These are phyloP conservation scores for Agonum fuliginosum DNA, from an alignment of 2,888 invertebrate species.

Conservation along the genomic window DNA sequence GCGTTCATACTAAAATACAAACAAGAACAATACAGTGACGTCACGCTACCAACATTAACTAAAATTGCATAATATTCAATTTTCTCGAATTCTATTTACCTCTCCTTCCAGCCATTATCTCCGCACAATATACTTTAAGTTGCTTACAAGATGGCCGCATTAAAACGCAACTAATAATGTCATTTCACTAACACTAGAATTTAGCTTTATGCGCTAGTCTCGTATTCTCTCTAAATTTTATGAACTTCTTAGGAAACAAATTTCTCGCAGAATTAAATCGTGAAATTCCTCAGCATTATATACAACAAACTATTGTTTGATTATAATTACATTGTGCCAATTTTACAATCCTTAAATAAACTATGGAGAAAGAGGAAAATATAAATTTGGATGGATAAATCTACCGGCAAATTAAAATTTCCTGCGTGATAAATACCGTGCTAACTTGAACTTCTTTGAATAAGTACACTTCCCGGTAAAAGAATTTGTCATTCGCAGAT, in stretches of 20 bases:
- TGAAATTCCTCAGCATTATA: too few species aligned
- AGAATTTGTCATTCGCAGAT: not conserved
- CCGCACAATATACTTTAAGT: not conserved
- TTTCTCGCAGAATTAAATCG: too few species aligned
- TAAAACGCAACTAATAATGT: not conserved
- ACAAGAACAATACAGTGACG: slow-evolving; percentile 4
- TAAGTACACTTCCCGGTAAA: not conserved
- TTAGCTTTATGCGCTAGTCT: not conserved
- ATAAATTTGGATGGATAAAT: too few species aligned
- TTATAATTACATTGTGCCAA: too few species aligned
- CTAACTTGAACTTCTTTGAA: not conserved
- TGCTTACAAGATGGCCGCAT: slow-evolving; percentile 2
- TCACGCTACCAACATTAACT: slow-evolving; percentile 3
- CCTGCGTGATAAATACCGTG: not conserved
- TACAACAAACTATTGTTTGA: too few species aligned
- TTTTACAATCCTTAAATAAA: too few species aligned
- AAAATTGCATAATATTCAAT: not conserved
- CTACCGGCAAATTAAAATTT: too few species aligned
- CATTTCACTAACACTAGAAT: not conserved
- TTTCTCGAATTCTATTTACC: slow-evolving; percentile 9
- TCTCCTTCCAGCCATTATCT: not conserved
- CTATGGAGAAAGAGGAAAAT: too few species aligned
- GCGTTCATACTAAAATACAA: slow-evolving; percentile 7
- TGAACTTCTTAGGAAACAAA: not conserved
- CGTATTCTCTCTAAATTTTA: not conserved